Evolutionary conservation across 1,140 invertebrate genomes (phyloP), one percentile per base, ranked within the genome.

Genomic region (Drosophila pseudoobscura): DNA sequence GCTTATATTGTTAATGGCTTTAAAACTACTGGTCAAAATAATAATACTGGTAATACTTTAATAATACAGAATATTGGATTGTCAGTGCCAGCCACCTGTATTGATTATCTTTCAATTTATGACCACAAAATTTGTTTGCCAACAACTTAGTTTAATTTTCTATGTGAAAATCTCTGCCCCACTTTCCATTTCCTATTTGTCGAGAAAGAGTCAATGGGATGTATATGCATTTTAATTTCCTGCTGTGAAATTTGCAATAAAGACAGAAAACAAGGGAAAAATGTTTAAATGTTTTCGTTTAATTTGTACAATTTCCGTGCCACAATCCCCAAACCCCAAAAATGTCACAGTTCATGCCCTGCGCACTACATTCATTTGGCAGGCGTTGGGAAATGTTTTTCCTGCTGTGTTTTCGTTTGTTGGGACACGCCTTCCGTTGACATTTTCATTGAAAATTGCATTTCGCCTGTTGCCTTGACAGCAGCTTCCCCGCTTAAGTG

Each of bases 401-500:
- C 22, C 66, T 13, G 35, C 4, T 39, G 11, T 39, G 9, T 13
- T 39, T 39, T 3, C 3, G 1, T 13, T 20, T 49, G 51, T 55
- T 15, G 51, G 20, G 2, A 8, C 17, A 5, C 49, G 47, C 24
- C 44, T 58, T 65, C 22, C 35, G 58, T 62, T 69, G 66, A 73
- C 61, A 75, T 78, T 70, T 83, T 77, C 55, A 72, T 76, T 82
- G 69, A 50, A 79, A 75, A 78, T 64, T 63, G 17, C 35, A 59
- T 59, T 79, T 41, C 59, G 44, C 22, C 13, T 46, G 29, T 65
- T 58, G 31, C 29, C 54, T 53, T 47, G 47, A 29, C 29, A 8
- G 29, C 49, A 49, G 29, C 43, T 20, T 20, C 20, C 20, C 20
- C 20, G 20, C 20, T 20, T 20, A 20, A 20, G 20, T 45, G 31